Conservation (phyloP, 1,140 invertebrate genomes). For the Belonocnema kinseyi region DNA sequence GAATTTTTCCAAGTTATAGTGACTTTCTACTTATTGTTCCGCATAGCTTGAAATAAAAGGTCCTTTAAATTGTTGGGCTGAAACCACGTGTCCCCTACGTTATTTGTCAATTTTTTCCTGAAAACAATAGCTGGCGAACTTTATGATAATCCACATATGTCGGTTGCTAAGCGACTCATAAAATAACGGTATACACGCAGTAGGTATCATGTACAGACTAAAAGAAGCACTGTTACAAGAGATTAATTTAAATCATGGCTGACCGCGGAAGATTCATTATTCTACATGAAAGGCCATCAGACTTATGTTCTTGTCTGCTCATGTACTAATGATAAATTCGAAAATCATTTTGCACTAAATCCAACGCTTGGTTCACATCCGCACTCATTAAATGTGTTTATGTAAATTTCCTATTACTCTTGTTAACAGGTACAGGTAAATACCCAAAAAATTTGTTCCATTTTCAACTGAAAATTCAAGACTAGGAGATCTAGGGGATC, state of each 20-base stretch:
- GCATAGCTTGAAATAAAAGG: slow-evolving; percentile 8
- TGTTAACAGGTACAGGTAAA: background rate
- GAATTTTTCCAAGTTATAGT: too few species aligned
- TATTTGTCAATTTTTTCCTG: background rate
- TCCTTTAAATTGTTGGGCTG: background rate
- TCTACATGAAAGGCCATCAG: slow-evolving; percentile 25
- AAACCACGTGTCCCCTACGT: background rate
- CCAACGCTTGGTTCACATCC: background rate
- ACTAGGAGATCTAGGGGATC: too few species aligned
- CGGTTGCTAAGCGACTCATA: slow-evolving; percentile 20
- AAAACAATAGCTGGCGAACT: slow-evolving; percentile 20
- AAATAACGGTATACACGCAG: slow-evolving; percentile 10
- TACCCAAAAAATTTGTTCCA: too few species aligned
- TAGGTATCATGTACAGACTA: slow-evolving; percentile 2
- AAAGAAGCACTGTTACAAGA: slow-evolving; percentile 29
- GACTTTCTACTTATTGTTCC: background rate
- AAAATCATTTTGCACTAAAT: slow-evolving; percentile 28
- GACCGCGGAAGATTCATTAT: slow-evolving; percentile 9
- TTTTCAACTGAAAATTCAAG: too few species aligned
- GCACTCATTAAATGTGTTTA: slow-evolving; percentile 13
- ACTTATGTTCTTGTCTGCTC: slow-evolving; percentile 6
- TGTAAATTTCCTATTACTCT: slow-evolving; percentile 10
- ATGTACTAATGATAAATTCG: background rate
- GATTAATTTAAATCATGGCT: slow-evolving; percentile 25
- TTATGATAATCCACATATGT: slow-evolving; percentile 13